These are phyloP conservation scores for Sphinx pinastri DNA, from an alignment of 2,888 invertebrate genomes.

Conservation along the genomic window DNA sequence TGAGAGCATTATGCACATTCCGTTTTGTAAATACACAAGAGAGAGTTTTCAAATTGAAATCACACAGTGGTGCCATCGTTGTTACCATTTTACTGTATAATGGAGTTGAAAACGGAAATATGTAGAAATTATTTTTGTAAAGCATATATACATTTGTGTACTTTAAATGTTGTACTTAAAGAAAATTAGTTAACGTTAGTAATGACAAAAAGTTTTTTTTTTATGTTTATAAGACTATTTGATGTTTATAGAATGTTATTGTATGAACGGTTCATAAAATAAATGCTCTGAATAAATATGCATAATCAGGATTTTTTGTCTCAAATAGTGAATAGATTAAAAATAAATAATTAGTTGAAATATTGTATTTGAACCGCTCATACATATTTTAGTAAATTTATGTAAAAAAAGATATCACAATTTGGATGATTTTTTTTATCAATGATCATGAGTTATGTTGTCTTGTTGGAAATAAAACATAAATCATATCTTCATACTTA, in stretches of 20 bases:
- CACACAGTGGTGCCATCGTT: conserved; percentile 71
- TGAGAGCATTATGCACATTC: conserved; percentile 17
- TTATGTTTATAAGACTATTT: conserved; percentile 28
- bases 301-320: neutral
- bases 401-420: neutral
- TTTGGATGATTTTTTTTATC: conserved; percentile 19
- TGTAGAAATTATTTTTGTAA: conserved; percentile 51
- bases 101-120: conserved; percentile 35
- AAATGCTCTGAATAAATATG: neutral
- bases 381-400: conserved; percentile 6
- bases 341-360: neutral
- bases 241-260: conserved; percentile 24
- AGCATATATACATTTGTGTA: conserved; percentile 40
- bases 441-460: neutral
- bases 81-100: conserved; percentile 71
- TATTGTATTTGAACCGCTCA: neutral
- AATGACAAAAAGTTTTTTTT: conserved; percentile 23
- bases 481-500: too few relatives aligned
- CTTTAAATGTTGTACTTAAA: conserved; percentile 46
- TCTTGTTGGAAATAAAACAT: neutral
- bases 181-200: conserved; percentile 24
- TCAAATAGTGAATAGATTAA: neutral
- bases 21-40: conserved; percentile 14
- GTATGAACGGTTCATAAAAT: conserved; percentile 9
- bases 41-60: neutral